A percentile compares a stretch with the other conserved stretches of the same genome.
phyloP scores from a whole-genome alignment of 1,140 invertebrate genomes.

The Megathymus violae region DNA sequence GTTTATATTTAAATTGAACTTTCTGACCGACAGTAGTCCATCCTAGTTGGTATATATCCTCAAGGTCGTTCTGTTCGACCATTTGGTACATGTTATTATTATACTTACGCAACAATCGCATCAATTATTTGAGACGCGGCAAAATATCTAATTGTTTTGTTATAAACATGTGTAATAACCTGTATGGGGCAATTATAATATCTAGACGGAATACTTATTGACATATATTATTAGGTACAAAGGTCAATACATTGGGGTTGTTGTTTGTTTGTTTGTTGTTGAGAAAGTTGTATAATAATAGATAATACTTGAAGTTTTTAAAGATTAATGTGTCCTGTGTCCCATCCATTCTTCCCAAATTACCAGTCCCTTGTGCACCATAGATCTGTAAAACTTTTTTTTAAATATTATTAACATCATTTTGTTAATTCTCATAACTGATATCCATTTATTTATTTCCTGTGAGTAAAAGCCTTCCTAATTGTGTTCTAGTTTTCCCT shows the following conservation, averaged over 20 bases:
- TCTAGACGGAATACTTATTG: not conserved
- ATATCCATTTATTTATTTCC: no score
- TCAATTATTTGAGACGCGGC: not conserved
- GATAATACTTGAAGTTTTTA: no score
- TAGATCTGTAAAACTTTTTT: no score
- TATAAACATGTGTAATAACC: not conserved
- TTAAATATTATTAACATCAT: no score
- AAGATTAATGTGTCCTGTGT: no score
- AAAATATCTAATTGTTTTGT: not conserved
- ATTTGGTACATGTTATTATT: not conserved
- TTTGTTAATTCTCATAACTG: no score
- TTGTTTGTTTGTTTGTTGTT: no score
- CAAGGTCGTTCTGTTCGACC: slow-evolving; percentile 3
- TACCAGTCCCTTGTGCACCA: no score
- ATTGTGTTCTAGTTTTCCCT: no score
- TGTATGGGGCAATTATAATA: not conserved
- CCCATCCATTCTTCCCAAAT: no score
- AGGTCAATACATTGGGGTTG: not conserved
- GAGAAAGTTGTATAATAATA: no score
- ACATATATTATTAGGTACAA: not conserved
- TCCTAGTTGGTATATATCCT: not conserved
- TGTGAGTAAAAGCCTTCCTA: no score
- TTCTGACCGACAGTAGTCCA: not conserved
- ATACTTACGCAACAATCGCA: not conserved
- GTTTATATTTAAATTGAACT: not conserved